A percentile compares a stretch with the other conserved stretches of the same genome.
Evolutionary conservation across 2,888 invertebrate species (phyloP).

Genomic region (Drosophila ezoana): DNA sequence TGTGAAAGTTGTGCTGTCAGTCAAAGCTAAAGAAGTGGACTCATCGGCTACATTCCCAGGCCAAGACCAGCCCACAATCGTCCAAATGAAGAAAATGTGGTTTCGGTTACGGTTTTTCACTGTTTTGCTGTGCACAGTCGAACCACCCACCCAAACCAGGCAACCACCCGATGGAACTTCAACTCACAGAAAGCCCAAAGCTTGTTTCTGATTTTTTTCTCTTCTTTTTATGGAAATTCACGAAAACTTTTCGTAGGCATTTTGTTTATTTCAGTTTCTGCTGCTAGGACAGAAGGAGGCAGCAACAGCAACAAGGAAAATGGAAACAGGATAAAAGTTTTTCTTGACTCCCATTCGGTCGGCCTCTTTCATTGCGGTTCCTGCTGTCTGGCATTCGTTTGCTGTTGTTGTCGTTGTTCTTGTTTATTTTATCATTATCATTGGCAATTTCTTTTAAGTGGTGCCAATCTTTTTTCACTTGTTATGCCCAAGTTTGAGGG

Average conservation of each 20-base stretch:
- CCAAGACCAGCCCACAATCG: constrained; percentile 64
- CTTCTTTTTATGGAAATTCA: constrained; percentile 67
- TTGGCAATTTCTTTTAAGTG: constrained; percentile 82
- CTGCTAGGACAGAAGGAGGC: constrained; percentile 12
- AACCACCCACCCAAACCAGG: constrained; percentile 15
- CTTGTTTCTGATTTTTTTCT: constrained; percentile 51
- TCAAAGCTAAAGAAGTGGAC: constrained; percentile 43
- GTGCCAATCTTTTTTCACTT: constrained; percentile 82
- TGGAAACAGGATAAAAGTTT: constrained; percentile 60
- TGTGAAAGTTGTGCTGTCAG: constrained; percentile 53
- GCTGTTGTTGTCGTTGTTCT: constrained; percentile 51
- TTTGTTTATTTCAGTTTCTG: constrained; percentile 67
- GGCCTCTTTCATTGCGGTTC: constrained; percentile 48
- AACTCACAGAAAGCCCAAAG: constrained; percentile 30
- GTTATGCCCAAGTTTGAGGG: constrained; percentile 65
- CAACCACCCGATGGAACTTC: constrained; percentile 17
- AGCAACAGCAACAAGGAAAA: constrained; percentile 14
- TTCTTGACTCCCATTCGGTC: constrained; percentile 47
- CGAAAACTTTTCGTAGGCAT: constrained; percentile 76
- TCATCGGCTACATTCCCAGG: constrained; percentile 43
- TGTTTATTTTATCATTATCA: constrained; percentile 82
- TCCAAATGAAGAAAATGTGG: constrained; percentile 81
- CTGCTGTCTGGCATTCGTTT: constrained; percentile 43
- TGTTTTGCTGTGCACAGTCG: constrained; percentile 55
- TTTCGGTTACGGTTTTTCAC: constrained; percentile 82